A percentile compares a stretch with the other conserved stretches of the same genome.
Evolutionary conservation across 2,888 invertebrate genomes (phyloP).

Genomic region (Drosophila nr. medialis): DNA sequence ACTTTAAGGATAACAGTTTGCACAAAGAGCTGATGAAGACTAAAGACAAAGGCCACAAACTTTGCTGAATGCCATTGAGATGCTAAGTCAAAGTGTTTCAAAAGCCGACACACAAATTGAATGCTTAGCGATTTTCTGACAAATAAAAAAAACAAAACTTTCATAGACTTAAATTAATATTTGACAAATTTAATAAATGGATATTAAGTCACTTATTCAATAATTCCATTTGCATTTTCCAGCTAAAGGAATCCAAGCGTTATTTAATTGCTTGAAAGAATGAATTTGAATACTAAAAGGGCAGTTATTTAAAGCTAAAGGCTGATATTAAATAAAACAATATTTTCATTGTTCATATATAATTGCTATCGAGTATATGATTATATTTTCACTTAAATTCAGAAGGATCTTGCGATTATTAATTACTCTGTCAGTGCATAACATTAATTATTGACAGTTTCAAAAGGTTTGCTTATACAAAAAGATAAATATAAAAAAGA

Average conservation of each 20-base stretch:
- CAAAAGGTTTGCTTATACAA: background rate
- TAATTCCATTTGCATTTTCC: background rate
- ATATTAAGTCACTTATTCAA: background rate
- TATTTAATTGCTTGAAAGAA: background rate
- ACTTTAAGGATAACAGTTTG: slow-evolving; percentile 64
- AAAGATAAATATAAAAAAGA: background rate
- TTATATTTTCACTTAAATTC: background rate
- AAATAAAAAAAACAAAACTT: background rate
- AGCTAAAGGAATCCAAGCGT: background rate
- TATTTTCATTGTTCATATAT: background rate
- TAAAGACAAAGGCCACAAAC: slow-evolving; percentile 32
- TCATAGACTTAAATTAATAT: background rate
- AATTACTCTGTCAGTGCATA: background rate
- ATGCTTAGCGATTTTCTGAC: background rate
- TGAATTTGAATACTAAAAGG: background rate
- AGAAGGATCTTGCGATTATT: background rate
- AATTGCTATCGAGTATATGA: background rate
- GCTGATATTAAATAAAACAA: background rate
- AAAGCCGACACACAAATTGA: slow-evolving; percentile 18
- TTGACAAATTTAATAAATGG: background rate
- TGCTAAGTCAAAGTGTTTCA: slow-evolving; percentile 19
- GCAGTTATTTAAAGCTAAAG: background rate
- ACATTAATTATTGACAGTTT: slow-evolving; percentile 1
- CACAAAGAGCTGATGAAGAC: slow-evolving; percentile 32
- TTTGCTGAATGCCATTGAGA: slow-evolving; percentile 25